These are phyloP conservation scores for Tridacna gigas DNA, from an alignment of 2,888 invertebrate species.

Conservation along the genomic window DNA sequence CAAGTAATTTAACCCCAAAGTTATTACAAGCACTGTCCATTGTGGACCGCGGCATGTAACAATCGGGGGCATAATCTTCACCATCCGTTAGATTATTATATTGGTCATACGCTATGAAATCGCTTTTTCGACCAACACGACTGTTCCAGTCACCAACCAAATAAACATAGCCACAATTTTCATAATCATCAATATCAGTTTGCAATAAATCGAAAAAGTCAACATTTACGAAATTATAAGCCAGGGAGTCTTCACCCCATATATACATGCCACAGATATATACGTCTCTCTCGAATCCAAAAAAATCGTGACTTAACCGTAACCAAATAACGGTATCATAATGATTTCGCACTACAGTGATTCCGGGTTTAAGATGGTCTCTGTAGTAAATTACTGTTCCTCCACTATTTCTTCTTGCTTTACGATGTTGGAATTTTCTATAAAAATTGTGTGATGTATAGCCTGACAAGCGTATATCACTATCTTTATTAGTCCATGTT, in stretches of 20 bases:
- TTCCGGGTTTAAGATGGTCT: too few species aligned
- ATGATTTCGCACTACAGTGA: constrained; percentile 5
- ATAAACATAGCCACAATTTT: too few species aligned
- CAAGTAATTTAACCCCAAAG: not conserved
- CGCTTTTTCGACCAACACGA: not conserved
- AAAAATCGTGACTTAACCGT: too few species aligned
- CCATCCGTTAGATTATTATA: not conserved
- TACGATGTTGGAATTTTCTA: constrained; percentile 17
- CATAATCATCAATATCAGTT: too few species aligned
- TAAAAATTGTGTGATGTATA: constrained; percentile 21
- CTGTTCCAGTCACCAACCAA: too few species aligned
- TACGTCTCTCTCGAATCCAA: too few species aligned
- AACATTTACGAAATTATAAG: too few species aligned
- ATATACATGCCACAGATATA: too few species aligned
- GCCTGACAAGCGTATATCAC: constrained; percentile 19
- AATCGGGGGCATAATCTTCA: not conserved
- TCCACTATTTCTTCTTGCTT: constrained; percentile 9
- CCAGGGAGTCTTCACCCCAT: too few species aligned
- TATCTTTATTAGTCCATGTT: constrained; percentile 16
- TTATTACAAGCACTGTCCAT: not conserved
- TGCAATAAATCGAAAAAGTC: too few species aligned
- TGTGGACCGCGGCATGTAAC: not conserved
- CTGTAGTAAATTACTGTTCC: constrained; percentile 15
- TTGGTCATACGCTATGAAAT: not conserved
- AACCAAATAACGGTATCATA: constrained; percentile 17